Conservation (phyloP, 2,888 invertebrate species). For the Deilephila porcellus region DNA sequence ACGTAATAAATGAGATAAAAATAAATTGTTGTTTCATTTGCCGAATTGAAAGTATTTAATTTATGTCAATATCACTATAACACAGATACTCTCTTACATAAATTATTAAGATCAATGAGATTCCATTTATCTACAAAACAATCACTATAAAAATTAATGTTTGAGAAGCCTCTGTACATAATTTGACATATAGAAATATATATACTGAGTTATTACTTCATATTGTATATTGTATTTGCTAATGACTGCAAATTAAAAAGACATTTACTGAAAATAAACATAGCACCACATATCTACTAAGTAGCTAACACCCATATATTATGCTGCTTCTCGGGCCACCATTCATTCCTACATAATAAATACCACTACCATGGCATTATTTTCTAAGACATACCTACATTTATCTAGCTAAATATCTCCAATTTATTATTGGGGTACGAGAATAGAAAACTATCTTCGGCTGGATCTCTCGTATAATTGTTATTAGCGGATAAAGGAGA, state of each 20-base stretch:
- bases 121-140: conserved; percentile 9
- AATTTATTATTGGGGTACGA: too few relatives aligned
- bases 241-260: conserved; percentile 16
- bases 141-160: neutral
- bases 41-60: neutral
- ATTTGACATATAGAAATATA: neutral
- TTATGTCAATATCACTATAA: conserved; percentile 24
- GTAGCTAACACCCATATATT: conserved; percentile 12
- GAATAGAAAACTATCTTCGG: too few relatives aligned
- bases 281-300: conserved; percentile 19
- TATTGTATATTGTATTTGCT: neutral
- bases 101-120: conserved; percentile 1
- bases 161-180: conserved; percentile 18
- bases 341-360: neutral
- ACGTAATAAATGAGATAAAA: conserved; percentile 29
- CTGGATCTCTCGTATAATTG: too few relatives aligned
- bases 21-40: conserved; percentile 21
- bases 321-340: conserved; percentile 1
- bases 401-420: too few relatives aligned
- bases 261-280: conserved; percentile 17
- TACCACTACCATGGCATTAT: neutral
- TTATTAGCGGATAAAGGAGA: too few relatives aligned
- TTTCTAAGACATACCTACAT: too few relatives aligned
- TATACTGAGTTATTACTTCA: neutral
- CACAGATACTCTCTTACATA: conserved; percentile 5